A percentile compares a stretch with the other conserved stretches of the same genome.
Conservation (phyloP, 2,888 invertebrate species). For the Hyalella azteca region DNA sequence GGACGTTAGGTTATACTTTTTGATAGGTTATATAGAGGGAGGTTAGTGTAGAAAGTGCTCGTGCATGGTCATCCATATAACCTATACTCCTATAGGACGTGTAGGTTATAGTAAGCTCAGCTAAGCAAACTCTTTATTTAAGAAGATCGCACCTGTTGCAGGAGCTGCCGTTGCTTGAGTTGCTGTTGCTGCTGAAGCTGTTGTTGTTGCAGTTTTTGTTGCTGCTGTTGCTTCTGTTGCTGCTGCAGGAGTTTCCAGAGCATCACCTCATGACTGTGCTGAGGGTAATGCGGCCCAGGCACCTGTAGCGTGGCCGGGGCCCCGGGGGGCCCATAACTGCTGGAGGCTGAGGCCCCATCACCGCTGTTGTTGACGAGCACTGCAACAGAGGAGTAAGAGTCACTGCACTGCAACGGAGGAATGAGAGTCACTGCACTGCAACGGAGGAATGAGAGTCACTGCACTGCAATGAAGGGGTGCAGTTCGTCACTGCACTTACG, state of each 20-base stretch:
- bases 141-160: neutral
- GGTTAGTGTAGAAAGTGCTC: no score
- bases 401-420: no score
- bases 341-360: neutral
- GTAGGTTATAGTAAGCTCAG: no score
- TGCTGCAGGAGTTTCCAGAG: slow-evolving; percentile 35
- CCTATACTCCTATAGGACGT: no score
- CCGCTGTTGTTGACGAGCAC: neutral
- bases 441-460: no score
- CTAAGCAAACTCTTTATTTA: neutral
- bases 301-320: neutral
- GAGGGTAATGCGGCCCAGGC: slow-evolving; percentile 22
- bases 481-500: no score
- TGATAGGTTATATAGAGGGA: no score
- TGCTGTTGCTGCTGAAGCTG: slow-evolving; percentile 40
- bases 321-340: neutral
- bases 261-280: slow-evolving; percentile 26
- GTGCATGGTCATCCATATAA: no score
- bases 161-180: slow-evolving; percentile 5
- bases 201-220: slow-evolving; percentile 37
- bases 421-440: no score
- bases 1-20: no score
- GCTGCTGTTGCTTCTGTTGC: slow-evolving; percentile 39
- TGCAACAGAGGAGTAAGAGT: no score
- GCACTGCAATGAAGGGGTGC: no score